A percentile compares a stretch with the other conserved stretches of the same genome.
These are phyloP conservation scores for Amphilophus citrinellus DNA, from an alignment of 2,113 vertebrate genomes.

Conservation along the genomic window DNA sequence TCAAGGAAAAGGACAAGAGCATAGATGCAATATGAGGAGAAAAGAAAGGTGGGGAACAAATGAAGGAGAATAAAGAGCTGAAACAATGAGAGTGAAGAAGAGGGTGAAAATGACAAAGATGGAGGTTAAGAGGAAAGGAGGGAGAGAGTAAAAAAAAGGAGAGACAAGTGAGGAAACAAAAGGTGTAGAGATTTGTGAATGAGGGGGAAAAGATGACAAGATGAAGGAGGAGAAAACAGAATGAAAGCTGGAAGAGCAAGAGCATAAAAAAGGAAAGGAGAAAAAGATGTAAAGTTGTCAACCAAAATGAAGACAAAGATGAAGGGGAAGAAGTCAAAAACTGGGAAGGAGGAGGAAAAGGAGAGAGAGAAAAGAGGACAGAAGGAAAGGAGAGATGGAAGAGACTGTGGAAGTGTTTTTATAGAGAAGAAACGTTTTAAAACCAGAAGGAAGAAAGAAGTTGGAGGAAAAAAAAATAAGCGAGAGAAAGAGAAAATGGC, in stretches of 20 bases:
- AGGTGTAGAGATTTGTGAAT: neutral
- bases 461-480: neutral
- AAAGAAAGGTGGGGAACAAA: neutral
- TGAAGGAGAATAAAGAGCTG: neutral
- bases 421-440: neutral
- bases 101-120: neutral
- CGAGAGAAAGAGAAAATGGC: neutral
- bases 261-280: neutral
- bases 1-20: constrained; percentile 21
- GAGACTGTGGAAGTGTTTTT: neutral
- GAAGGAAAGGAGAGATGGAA: neutral
- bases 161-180: no score
- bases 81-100: neutral
- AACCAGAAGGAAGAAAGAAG: neutral
- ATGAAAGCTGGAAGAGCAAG: neutral
- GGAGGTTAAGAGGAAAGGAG: no score
- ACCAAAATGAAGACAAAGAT: neutral
- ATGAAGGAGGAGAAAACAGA: neutral
- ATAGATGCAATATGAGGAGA: neutral
- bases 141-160: neutral
- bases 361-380: neutral
- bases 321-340: no score
- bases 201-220: neutral
- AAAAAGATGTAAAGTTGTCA: neutral
- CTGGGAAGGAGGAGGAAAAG: no score